Conservation (phyloP, 2,797 vertebrate genomes). For the Periparus ater region DNA sequence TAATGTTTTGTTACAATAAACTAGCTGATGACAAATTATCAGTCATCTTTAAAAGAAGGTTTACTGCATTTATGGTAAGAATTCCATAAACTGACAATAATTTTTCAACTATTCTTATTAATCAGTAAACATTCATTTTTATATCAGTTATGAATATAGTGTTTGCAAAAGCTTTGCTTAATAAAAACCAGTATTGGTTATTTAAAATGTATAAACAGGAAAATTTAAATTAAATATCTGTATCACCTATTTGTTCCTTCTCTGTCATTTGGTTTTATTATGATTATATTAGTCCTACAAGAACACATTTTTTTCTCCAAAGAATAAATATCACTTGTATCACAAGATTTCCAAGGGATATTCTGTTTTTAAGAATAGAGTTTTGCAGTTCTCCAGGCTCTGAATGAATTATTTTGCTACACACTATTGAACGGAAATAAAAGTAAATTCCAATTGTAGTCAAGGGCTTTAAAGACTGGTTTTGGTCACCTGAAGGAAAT, state of each 20-base stretch:
- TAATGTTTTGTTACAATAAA: background rate
- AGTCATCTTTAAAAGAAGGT: background rate
- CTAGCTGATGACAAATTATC: background rate
- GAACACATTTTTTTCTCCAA: background rate
- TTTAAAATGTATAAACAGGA: background rate
- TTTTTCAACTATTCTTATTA: background rate
- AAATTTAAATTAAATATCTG: background rate
- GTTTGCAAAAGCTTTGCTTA: background rate
- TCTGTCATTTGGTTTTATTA: background rate
- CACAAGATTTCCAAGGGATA: background rate
- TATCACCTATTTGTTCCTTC: background rate
- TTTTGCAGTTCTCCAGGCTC: background rate
- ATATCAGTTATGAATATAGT: background rate
- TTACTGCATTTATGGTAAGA: background rate
- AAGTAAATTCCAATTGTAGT: background rate
- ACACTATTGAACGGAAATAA: background rate
- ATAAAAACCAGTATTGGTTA: background rate
- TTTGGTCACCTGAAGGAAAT: background rate
- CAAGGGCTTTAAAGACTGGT: background rate
- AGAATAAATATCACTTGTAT: background rate
- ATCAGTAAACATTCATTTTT: background rate
- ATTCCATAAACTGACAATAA: background rate
- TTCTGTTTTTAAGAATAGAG: background rate
- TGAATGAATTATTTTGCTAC: background rate
- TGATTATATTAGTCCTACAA: background rate